Conservation (phyloP, 2,797 vertebrate genomes). For the Amazona finschi region DNA sequence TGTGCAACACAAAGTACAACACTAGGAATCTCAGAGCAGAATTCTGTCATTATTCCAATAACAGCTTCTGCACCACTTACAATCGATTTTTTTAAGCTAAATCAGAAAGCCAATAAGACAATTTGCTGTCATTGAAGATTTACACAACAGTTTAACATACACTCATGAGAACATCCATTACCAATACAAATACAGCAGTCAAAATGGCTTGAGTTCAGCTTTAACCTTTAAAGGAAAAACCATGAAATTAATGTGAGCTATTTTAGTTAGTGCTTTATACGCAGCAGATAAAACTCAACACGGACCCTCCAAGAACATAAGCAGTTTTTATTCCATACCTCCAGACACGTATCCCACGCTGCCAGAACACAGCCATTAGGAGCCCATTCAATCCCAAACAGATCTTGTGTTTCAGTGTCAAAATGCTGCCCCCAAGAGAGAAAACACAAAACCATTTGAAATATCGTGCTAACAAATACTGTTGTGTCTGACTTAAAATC, state of each 20-base stretch:
- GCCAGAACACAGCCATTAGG: conserved; percentile 95
- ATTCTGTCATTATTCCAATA: not conserved
- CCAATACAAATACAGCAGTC: not conserved
- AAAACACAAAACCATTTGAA: not conserved
- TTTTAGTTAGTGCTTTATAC: not conserved
- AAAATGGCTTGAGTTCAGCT: not conserved
- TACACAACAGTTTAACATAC: not conserved
- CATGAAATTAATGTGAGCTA: not conserved
- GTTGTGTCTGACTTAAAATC: not conserved
- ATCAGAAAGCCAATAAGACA: not conserved
- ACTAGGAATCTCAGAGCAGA: not conserved
- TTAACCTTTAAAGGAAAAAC: not conserved
- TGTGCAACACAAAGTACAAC: not conserved
- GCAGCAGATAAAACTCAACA: not conserved
- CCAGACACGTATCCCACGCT: conserved; percentile 91
- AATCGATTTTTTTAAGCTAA: not conserved
- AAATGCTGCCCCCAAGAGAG: conserved; percentile 83
- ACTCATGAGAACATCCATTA: not conserved
- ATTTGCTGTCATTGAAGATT: not conserved
- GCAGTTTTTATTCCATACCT: conserved; percentile 75
- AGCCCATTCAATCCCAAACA: conserved; percentile 93
- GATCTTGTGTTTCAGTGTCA: conserved; percentile 93
- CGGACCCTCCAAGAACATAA: not conserved
- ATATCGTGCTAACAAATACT: not conserved
- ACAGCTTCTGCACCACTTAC: not conserved